These are phyloP conservation scores for Lasioglossum villosulum DNA, from an alignment of 2,888 invertebrate species.

Conservation along the genomic window DNA sequence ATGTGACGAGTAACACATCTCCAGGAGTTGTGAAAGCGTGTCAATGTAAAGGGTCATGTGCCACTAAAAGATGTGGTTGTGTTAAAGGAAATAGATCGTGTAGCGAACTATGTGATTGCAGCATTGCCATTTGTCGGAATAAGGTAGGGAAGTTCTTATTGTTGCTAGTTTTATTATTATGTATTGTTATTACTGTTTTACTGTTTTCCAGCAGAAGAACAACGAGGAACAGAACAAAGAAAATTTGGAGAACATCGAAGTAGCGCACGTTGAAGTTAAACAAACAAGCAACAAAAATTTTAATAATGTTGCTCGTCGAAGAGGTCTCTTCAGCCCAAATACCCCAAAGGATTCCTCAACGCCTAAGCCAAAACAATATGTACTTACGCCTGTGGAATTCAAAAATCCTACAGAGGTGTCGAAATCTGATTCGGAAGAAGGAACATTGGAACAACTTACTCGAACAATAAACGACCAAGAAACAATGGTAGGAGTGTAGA, in stretches of 20 bases:
- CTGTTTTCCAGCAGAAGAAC: neutral
- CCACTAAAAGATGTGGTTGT: slow-evolving; percentile 71
- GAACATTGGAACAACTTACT: neutral
- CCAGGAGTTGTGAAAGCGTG: slow-evolving; percentile 25
- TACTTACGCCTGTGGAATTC: neutral
- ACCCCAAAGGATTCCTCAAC: too few relatives aligned
- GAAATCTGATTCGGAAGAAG: neutral
- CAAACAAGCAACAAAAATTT: slow-evolving; percentile 34
- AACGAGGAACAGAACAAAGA: slow-evolving; percentile 15
- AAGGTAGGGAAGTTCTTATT: slow-evolving; percentile 59
- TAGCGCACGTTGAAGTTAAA: neutral
- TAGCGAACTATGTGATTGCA: slow-evolving; percentile 67
- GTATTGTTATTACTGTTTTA: neutral
- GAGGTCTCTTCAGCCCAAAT: slow-evolving; percentile 48
- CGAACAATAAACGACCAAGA: neutral
- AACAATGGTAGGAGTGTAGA: neutral
- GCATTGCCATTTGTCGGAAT: slow-evolving; percentile 67
- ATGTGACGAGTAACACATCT: too few relatives aligned
- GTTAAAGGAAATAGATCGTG: slow-evolving; percentile 67
- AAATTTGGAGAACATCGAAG: slow-evolving; percentile 20
- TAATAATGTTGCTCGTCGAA: neutral
- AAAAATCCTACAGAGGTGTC: neutral
- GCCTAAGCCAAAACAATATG: neutral
- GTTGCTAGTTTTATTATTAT: neutral
- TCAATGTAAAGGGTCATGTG: slow-evolving; percentile 70